Percentiles rank a stretch among this genome's conserved stretches.
phyloP scores from a whole-genome alignment of 1,140 invertebrate species.

The Cardiocondyla obscurior region DNA sequence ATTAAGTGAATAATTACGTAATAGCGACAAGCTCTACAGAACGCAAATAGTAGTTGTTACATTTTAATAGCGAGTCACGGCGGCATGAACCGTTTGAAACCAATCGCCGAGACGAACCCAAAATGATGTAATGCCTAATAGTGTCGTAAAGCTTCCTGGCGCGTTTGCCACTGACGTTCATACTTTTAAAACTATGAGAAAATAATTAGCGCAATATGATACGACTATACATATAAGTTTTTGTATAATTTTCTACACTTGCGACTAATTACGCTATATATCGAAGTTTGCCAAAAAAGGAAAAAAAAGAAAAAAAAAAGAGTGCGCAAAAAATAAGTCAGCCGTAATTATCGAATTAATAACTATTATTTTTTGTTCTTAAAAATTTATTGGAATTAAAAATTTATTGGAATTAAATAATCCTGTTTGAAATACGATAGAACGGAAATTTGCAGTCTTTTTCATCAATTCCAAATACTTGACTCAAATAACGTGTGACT shows the following conservation, averaged over 20 bases:
- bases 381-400: too few species aligned
- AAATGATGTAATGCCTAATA: slow-evolving; percentile 11
- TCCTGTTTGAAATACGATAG: not conserved
- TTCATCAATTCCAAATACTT: not conserved
- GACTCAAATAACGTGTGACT: not conserved
- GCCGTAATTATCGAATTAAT: not conserved
- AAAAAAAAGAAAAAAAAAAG: too few species aligned
- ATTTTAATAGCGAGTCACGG: slow-evolving; percentile 11
- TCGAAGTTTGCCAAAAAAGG: not conserved
- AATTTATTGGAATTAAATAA: not conserved
- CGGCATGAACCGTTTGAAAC: not conserved
- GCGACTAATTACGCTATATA: not conserved
- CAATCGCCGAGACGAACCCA: slow-evolving; percentile 8
- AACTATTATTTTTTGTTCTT: not conserved
- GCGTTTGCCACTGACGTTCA: not conserved
- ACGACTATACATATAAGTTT: not conserved
- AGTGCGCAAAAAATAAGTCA: not conserved
- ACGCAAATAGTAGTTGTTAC: slow-evolving; percentile 1
- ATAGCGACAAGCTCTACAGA: slow-evolving; percentile 13
- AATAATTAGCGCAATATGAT: not conserved
- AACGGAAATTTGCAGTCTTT: not conserved
- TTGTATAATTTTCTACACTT: slow-evolving; percentile 9
- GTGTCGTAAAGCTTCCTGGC: not conserved
- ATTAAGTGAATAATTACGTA: slow-evolving; percentile 3
- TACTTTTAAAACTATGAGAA: not conserved